phyloP scores from a whole-genome alignment of 2,113 vertebrate genomes.

The Cacatua alba region DNA sequence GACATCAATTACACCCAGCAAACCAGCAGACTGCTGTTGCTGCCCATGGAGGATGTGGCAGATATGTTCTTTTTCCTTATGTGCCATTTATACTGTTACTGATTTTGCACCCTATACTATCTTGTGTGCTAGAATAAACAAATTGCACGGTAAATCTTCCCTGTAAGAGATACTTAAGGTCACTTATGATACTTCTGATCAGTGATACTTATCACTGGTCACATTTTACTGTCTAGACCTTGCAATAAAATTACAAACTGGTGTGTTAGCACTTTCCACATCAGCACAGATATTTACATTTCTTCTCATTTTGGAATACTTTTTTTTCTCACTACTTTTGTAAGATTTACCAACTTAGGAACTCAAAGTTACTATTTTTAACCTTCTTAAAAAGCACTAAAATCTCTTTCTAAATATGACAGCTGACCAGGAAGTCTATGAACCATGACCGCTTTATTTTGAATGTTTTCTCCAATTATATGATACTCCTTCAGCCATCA shows the following conservation, averaged over 20 bases:
- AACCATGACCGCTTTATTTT: fast-evolving
- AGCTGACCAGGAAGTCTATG: not conserved
- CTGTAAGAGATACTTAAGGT: not conserved
- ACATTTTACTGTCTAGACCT: not conserved
- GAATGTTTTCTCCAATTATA: not conserved
- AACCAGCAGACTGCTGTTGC: not conserved
- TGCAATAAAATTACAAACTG: not conserved
- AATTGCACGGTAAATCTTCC: not conserved
- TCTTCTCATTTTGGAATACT: not conserved
- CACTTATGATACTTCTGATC: not conserved
- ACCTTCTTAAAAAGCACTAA: not conserved
- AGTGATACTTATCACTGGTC: not conserved
- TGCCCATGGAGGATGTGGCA: not conserved
- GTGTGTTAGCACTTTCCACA: not conserved
- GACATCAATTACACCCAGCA: not conserved
- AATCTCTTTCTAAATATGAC: not conserved
- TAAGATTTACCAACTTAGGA: not conserved
- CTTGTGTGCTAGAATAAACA: not conserved
- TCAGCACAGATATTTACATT: not conserved
- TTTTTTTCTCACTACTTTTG: not conserved
- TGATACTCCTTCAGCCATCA: not conserved
- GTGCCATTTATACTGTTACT: not conserved
- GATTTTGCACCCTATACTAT: not conserved
- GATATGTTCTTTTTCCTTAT: not conserved
- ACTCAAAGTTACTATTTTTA: not conserved